Base-by-base conservation (phyloP, 2,888 invertebrate species). In the Cynaeus angustus region DNA sequence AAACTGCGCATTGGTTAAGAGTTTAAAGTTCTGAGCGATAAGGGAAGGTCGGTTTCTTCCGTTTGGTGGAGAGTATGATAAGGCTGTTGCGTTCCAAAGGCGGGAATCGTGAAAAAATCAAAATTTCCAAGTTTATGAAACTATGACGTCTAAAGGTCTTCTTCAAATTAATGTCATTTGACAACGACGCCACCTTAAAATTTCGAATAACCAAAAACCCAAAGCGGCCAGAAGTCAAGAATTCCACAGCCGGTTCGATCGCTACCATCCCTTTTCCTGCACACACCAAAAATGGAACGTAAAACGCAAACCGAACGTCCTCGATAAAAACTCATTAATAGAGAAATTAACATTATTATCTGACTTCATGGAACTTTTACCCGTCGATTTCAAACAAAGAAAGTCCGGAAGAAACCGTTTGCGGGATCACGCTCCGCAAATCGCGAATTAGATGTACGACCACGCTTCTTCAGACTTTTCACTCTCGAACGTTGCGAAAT, bases 11-110 rank as follows among this genome's bases (percentile, higher is more conserved):
- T 55, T 38, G n/a, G 37, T 6, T 30, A 1, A 28, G 33, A 33
- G 52, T 52, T 52, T 52, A 52, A 55, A 55, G 55, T 55, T 38
- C 55, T 14, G 37, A 38, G 14, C 7, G 55, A 55, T 55, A 38
- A 55, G 21, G 26, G 50, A 28, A 50, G 12, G 9, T 21, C 50
- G 50, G 55, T 55, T 33, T 55, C 55, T 55, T 55, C 55, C 55
- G 55, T 14, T 33, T n/a, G 33, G 33, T 33, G n/a, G 33, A 33
- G 6, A 33, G 6, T 33, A 7, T n/a, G 33, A 21, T 21, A 21
- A 21, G 4, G 21, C 21, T 21, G 21, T 21, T 21, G 33, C 33
- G 28, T 5, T 33, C 2, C 7, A 33, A n/a, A 33, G 33, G 28
- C n/a, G n/a, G n/a, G n/a, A n/a, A n/a, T n/a, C n/a, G n/a, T n/a